These are phyloP conservation scores for Dendrolimus pini DNA, from an alignment of 2,888 invertebrate species.

Conservation along the genomic window DNA sequence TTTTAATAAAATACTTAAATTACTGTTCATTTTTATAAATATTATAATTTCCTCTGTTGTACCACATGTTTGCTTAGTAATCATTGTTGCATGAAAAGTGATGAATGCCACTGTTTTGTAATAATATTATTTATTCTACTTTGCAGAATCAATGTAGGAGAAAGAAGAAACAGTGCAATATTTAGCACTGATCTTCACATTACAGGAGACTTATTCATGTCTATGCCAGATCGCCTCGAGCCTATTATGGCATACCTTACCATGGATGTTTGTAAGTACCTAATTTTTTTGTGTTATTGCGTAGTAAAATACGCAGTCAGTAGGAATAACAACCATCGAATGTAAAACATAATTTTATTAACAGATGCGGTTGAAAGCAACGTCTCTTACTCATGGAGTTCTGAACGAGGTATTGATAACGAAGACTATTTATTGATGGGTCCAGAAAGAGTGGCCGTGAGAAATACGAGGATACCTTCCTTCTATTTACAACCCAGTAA, in stretches of 20 bases:
- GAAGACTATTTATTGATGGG: constrained; percentile 60
- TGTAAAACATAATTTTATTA: constrained; percentile 19
- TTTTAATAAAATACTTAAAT: too few species aligned
- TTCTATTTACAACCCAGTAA: constrained; percentile 60
- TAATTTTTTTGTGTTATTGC: neutral
- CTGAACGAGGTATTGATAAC: constrained; percentile 43
- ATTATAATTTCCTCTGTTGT: too few species aligned
- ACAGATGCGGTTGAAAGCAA: constrained; percentile 60
- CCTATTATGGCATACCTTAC: constrained; percentile 45
- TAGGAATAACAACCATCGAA: too few species aligned
- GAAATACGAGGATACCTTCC: constrained; percentile 50
- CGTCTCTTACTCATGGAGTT: constrained; percentile 51
- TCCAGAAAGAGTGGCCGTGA: constrained; percentile 52
- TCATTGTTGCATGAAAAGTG: too few species aligned
- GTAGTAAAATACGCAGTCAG: too few species aligned
- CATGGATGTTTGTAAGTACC: constrained; percentile 61
- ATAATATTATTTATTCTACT: too few species aligned
- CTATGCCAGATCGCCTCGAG: constrained; percentile 31
- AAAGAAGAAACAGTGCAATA: constrained; percentile 41
- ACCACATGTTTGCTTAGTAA: too few species aligned
- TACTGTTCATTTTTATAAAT: too few species aligned
- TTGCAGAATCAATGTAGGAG: constrained; percentile 45
- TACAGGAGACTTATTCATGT: constrained; percentile 51
- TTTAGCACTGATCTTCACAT: constrained; percentile 57
- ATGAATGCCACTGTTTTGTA: too few species aligned